Evolutionary conservation across 2,113 vertebrate species (phyloP), one percentile per base, ranked within the genome.

Genomic region (Hippoglossus stenolepis): DNA sequence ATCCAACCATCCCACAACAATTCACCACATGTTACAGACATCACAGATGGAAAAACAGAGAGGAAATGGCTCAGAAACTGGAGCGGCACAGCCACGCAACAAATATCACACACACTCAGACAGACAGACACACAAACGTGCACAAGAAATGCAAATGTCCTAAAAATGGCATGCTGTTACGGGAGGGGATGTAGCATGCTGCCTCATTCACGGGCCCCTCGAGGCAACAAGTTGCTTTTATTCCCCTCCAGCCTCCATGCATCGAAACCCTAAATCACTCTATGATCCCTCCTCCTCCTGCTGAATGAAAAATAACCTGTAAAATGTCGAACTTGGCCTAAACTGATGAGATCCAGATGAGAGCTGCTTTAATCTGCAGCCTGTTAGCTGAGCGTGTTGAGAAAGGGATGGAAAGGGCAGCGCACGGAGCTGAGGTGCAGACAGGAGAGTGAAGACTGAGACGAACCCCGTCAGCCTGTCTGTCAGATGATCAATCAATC

Each of bases 321-420:
- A 84, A 91, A 91, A 82, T 40, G 21, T 49, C 9, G 21, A 73
- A 59, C 63, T 89, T 2, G 23, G 81, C 66, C 67, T 49, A 57
- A 78, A 68, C 80, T 91, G 90, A 93, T 91, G 88, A 89, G 85
- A 84, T 90, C 88, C 93, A 93, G 90, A 91, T 90, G 85, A 92
- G 74, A 56, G 60, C 11, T 11, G 78, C 85, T 89, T 90, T 83
- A 89, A 89, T 91, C 89, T 88, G 83, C 64, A 75, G 68, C 76
- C 60, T 76, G 63, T 65, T 51, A 40, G 82, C 24, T 56, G n/a
- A 7, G 47, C 57, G 77, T 87, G 85, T 68, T 89, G 90, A 86
- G 79, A 79, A 24, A 7, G 68, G 81, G 80, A 82, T 68, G 70
- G 79, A 70, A 76, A 64, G 17, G 68, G 26, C 59, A 5, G 21